A percentile compares a stretch with the other conserved stretches of the same genome.
Conservation (phyloP, 2,888 invertebrate species). For the Chaetogeoica ovagalla region DNA sequence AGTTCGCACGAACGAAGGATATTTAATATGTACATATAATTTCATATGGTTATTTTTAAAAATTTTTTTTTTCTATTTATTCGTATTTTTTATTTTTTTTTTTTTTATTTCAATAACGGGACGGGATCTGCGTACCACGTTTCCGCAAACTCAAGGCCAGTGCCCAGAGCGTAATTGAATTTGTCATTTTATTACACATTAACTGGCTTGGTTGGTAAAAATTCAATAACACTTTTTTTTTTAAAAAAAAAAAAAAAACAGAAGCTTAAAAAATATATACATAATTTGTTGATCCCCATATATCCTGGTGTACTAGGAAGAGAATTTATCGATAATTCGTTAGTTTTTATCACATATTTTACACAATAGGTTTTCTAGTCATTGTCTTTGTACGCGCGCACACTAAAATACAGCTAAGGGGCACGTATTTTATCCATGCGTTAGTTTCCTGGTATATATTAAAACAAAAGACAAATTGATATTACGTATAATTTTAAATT, state of each 20-base stretch:
- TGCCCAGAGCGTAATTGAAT: conserved; percentile 27
- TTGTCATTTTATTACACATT: conserved; percentile 40
- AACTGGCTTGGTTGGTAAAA: conserved; percentile 2
- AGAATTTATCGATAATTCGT: background rate
- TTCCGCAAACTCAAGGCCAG: conserved; percentile 42
- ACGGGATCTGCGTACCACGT: conserved; percentile 1
- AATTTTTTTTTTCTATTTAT: conserved; percentile 19
- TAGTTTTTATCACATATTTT: conserved; percentile 10
- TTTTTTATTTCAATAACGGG: conserved; percentile 44
- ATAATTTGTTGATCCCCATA: conserved; percentile 14
- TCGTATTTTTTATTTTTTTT: too few species aligned
- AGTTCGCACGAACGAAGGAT: conserved; percentile 3
- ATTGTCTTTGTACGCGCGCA: conserved; percentile 9
- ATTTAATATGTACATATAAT: background rate
- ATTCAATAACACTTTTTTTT: conserved; percentile 29
- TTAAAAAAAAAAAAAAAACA: too few species aligned
- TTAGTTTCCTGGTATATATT: conserved; percentile 35
- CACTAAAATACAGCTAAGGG: conserved; percentile 8
- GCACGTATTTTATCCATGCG: conserved; percentile 6
- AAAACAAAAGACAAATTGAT: conserved; percentile 41
- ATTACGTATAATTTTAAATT: conserved; percentile 16
- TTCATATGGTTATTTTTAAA: conserved; percentile 3
- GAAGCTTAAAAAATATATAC: background rate
- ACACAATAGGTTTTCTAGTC: conserved; percentile 26
- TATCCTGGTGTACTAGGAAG: conserved; percentile 22